Base-by-base conservation (phyloP, 2,113 vertebrate genomes). In the Gasterosteus aculeatus region DNA sequence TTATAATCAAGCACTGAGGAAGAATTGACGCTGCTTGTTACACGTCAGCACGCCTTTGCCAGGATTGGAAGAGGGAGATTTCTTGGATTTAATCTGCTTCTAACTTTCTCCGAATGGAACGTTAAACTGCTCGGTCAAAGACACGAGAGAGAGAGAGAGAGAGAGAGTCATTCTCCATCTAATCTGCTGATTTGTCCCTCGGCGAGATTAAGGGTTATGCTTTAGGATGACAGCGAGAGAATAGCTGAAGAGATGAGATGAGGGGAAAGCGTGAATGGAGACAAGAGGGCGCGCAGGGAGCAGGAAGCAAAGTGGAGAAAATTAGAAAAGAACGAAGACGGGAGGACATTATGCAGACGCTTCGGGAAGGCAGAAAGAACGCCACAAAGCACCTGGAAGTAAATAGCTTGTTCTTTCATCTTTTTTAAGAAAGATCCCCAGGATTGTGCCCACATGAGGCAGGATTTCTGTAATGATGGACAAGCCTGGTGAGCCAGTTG, bases 181-280 rank as follows among this genome's bases (percentile, higher is more conserved):
- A 89, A 93, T 92, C 91, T 88, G 85, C 80, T 83, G 90, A 90
- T 92, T 93, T 89, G 85, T 86, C 91, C 89, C 85, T 78, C 14
- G 79, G 78, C 78, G 56, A 86, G 92, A 92, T 93, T 92, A 92
- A 84, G 82, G 87, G 86, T 87, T 83, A 60, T 63, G 77, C 72
- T 86, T 87, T 77, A 78, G 79, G 85, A 69, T 68, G 75, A 83
- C 62, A 75, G 68, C 19, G 63, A 78, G 72, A 78, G 72, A 85
- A 78, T 26, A 67, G 77, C 71, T 72, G 70, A 33, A 63, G 65
- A 71, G 64, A 81, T 72, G 81, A 72, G 73, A 84, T 51, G 72
- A 70, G 19, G 15, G 39, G 57, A 64, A 67, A 62, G 62, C n/a
- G 26, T n/a, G 59, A 69, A 39, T 72, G 63, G 69, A 84, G 75